Evolutionary conservation across 2,888 invertebrate species (phyloP).

Genomic region (Nephrocerus scutellatus): DNA sequence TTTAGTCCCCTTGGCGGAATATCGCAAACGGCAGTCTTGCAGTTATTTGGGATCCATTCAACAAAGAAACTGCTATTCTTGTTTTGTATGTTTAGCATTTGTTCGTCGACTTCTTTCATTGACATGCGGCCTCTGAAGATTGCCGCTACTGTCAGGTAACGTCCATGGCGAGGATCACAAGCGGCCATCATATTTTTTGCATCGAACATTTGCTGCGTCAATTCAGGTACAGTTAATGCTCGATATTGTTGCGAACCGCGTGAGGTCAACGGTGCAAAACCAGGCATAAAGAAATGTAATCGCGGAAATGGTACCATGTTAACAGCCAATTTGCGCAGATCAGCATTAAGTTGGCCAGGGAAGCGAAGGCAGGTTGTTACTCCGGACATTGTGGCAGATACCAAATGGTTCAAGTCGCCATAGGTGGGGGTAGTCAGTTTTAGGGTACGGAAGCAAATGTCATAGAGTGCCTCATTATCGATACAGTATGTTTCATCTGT

Average conservation of each 20-base stretch:
- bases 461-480: conserved; percentile 87
- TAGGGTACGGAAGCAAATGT: conserved; percentile 85
- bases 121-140: conserved; percentile 90
- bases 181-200: conserved; percentile 97
- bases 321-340: conserved; percentile 83
- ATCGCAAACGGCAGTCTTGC: conserved; percentile 89
- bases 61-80: conserved; percentile 88
- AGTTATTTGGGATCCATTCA: conserved; percentile 92
- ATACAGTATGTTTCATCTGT: conserved; percentile 88
- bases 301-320: conserved; percentile 98
- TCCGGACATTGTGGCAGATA: conserved; percentile 79
- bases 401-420: conserved; percentile 87
- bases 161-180: conserved; percentile 86
- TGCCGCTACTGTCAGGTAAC: conserved; percentile 85
- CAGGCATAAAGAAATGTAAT: conserved; percentile 93
- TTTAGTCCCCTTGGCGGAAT: conserved; percentile 84
- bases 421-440: conserved; percentile 86
- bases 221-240: conserved; percentile 82
- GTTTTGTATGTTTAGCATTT: conserved; percentile 93
- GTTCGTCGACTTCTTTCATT: conserved; percentile 87
- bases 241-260: conserved; percentile 87
- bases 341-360: conserved; percentile 91
- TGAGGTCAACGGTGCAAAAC: conserved; percentile 88
- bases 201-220: conserved; percentile 89
- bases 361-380: conserved; percentile 82